phyloP scores from a whole-genome alignment of 1,140 invertebrate species.

The Frieseomelitta varia region DNA sequence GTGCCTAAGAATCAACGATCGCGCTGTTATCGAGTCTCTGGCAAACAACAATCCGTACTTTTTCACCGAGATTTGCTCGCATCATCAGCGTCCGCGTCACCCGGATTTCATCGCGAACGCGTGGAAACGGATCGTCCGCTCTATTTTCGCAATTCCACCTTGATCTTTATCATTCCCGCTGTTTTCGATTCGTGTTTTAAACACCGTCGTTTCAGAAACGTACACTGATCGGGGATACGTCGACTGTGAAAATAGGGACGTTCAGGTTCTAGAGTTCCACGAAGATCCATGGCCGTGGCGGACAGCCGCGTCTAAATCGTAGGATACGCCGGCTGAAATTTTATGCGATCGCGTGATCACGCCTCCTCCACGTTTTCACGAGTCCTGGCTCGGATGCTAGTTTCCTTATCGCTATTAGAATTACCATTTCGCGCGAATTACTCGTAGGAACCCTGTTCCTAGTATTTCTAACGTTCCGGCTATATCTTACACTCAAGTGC shows the following conservation, averaged over 20 bases:
- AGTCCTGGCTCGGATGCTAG: constrained; percentile 32
- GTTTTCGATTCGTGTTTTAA: background rate
- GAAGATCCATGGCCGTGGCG: constrained; percentile 21
- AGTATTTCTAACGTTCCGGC: background rate
- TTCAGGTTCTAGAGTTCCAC: constrained; percentile 6
- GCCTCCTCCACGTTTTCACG: constrained; percentile 46
- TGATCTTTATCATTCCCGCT: background rate
- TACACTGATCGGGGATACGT: background rate
- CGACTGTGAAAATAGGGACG: background rate
- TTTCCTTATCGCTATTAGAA: constrained; percentile 53
- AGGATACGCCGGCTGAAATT: constrained; percentile 51
- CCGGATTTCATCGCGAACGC: background rate
- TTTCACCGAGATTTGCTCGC: constrained; percentile 36
- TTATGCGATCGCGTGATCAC: constrained; percentile 64
- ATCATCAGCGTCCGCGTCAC: constrained; percentile 7
- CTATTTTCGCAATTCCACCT: background rate
- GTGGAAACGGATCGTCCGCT: background rate
- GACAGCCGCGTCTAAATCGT: constrained; percentile 41
- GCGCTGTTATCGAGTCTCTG: background rate
- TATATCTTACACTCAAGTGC: background rate
- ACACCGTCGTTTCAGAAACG: background rate
- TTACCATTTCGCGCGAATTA: constrained; percentile 51
- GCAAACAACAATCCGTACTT: constrained; percentile 32
- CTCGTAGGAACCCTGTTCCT: background rate
- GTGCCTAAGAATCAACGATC: constrained; percentile 19